Percentiles rank a stretch among this genome's conserved stretches.
Conservation (phyloP, 1,140 invertebrate genomes). For the Lasioglossum baleicum region DNA sequence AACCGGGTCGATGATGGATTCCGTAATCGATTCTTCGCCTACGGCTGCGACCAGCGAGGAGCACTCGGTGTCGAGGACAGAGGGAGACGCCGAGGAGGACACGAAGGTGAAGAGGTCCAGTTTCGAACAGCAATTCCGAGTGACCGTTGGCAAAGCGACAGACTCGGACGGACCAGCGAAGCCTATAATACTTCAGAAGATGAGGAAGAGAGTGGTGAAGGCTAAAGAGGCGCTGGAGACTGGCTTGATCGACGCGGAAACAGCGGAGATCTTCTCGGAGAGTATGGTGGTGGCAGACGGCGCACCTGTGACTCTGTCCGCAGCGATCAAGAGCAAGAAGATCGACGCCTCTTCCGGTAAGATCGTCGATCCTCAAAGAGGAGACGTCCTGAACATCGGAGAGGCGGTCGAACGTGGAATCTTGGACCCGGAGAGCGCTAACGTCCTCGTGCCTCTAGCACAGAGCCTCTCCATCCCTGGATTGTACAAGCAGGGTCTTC, state of each 20-base stretch:
- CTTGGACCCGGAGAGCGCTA: constrained; percentile 88
- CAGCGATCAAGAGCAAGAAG: constrained; percentile 88
- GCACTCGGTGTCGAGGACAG: constrained; percentile 17
- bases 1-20: neutral
- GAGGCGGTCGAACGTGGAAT: constrained; percentile 92
- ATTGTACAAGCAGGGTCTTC: constrained; percentile 90
- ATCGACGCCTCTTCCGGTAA: constrained; percentile 88
- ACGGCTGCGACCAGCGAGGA: constrained; percentile 14
- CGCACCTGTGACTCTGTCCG: constrained; percentile 80
- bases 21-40: constrained; percentile 6
- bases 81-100: constrained; percentile 78
- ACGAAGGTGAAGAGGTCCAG: constrained; percentile 80
- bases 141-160: constrained; percentile 83
- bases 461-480: constrained; percentile 90
- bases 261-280: constrained; percentile 84
- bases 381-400: constrained; percentile 88
- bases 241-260: constrained; percentile 88
- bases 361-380: constrained; percentile 91
- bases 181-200: constrained; percentile 88
- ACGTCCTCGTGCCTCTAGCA: constrained; percentile 90
- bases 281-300: constrained; percentile 76
- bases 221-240: constrained; percentile 86
- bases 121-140: constrained; percentile 85
- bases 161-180: constrained; percentile 83
- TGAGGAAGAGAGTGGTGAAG: constrained; percentile 86